Conservation (phyloP, 2,797 vertebrate genomes). For the Dendrocincla tyrannina region DNA sequence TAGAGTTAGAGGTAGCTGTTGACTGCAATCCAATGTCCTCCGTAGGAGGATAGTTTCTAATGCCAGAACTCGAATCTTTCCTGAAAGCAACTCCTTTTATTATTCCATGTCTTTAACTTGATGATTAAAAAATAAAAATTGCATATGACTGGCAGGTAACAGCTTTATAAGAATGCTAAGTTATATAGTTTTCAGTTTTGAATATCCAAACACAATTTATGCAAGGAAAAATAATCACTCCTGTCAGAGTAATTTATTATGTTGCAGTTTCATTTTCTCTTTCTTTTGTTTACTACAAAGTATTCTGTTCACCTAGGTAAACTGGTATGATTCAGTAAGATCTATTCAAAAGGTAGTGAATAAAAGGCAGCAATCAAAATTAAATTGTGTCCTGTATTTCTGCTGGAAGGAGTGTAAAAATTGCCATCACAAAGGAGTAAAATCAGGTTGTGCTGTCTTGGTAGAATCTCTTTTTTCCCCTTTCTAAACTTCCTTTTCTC, state of each 20-base stretch:
- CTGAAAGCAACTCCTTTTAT: not conserved
- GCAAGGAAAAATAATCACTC: not conserved
- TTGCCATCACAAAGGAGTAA: not conserved
- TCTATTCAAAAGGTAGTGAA: slow-evolving; percentile 9
- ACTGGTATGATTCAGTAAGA: slow-evolving; percentile 5
- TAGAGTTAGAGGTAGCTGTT: not conserved
- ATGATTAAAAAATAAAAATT: not conserved
- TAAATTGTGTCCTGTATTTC: not conserved
- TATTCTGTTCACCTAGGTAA: slow-evolving; percentile 26
- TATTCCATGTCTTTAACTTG: not conserved
- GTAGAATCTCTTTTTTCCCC: not conserved
- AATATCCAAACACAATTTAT: not conserved
- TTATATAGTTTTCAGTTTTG: not conserved
- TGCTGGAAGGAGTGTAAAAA: not conserved
- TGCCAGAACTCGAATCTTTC: not conserved
- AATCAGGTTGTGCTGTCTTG: not conserved
- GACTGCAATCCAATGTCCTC: not conserved
- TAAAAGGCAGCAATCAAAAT: not conserved
- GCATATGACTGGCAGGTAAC: not conserved
- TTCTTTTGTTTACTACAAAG: not conserved
- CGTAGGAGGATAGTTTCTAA: not conserved
- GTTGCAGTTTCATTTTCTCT: not conserved
- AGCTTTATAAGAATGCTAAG: not conserved
- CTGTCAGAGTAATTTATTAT: not conserved
- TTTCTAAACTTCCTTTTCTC: not conserved